A percentile compares a stretch with the other conserved stretches of the same genome.
Conservation (phyloP, 2,113 vertebrate species). For the Poeciliopsis occidentalis region DNA sequence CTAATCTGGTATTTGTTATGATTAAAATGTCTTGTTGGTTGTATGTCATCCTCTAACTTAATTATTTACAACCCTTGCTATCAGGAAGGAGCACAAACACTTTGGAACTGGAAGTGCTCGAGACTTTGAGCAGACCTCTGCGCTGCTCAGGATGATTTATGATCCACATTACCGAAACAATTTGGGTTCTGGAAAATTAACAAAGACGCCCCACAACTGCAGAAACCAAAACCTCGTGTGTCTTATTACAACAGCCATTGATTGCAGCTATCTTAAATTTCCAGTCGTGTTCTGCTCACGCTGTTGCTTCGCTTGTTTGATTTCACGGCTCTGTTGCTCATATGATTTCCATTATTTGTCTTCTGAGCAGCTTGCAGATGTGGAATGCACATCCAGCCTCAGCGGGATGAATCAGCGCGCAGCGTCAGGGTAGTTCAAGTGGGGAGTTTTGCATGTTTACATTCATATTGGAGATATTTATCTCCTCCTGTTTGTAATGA, state of each 20-base stretch:
- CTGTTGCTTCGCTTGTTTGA: slow-evolving; percentile 24
- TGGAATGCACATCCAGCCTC: slow-evolving; percentile 82
- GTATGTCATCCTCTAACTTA: neutral
- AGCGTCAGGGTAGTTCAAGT: slow-evolving; percentile 69
- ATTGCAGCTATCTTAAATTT: slow-evolving; percentile 1
- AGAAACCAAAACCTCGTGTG: neutral
- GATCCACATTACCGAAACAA: neutral
- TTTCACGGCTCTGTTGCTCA: slow-evolving; percentile 68
- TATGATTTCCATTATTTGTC: slow-evolving; percentile 85
- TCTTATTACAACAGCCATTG: neutral
- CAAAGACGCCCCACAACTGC: neutral
- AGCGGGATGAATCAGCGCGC: slow-evolving; percentile 83
- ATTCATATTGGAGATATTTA: slow-evolving; percentile 51
- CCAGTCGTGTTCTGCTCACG: slow-evolving; percentile 28
- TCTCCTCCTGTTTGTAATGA: slow-evolving; percentile 35
- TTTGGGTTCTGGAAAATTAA: neutral
- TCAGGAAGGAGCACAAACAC: neutral
- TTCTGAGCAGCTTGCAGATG: slow-evolving; percentile 79
- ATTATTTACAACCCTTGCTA: neutral
- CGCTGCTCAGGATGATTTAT: slow-evolving; percentile 4
- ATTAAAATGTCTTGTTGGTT: neutral
- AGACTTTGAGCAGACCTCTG: slow-evolving; percentile 10
- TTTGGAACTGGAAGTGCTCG: neutral
- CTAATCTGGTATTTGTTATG: neutral
- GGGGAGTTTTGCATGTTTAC: slow-evolving; percentile 77